Percentiles rank a stretch among this genome's conserved stretches.
Evolutionary conservation across 2,113 vertebrate species (phyloP).

Genomic region (Dicerorhinus sumatrensis): DNA sequence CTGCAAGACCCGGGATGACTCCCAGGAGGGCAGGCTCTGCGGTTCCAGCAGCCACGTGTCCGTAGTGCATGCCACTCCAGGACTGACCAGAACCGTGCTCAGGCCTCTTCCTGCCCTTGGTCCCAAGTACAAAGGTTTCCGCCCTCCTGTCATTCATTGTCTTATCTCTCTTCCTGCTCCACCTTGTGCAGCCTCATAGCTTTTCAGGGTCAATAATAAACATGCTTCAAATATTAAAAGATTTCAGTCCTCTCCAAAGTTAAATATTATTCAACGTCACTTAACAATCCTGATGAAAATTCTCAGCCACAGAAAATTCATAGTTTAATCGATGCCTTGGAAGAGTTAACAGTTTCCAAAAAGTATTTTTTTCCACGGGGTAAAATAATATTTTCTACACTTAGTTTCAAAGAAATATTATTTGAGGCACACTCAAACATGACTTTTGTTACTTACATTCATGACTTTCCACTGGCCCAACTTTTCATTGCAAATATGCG

Average conservation of each 20-base stretch:
- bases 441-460: conserved; percentile 30
- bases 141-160: not conserved
- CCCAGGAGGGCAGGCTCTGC: not conserved
- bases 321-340: not conserved
- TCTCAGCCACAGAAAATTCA: conserved; percentile 17
- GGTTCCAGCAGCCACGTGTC: not conserved
- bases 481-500: not conserved
- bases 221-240: not conserved
- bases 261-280: not conserved
- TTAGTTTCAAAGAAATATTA: conserved; percentile 58
- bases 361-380: not conserved
- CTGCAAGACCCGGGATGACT: no score
- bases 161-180: not conserved
- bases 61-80: not conserved
- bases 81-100: not conserved
- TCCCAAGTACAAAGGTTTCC: not conserved
- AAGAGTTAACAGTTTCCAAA: conserved; percentile 44
- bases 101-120: not conserved
- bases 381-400: conserved; percentile 49
- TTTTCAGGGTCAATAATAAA: not conserved
- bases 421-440: not conserved
- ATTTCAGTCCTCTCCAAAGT: not conserved
- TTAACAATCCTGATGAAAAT: conserved; percentile 18
- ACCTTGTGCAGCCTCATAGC: not conserved
- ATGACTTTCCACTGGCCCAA: not conserved